phyloP scores from a whole-genome alignment of 2,113 vertebrate species.

The Spheniscus mendiculus region DNA sequence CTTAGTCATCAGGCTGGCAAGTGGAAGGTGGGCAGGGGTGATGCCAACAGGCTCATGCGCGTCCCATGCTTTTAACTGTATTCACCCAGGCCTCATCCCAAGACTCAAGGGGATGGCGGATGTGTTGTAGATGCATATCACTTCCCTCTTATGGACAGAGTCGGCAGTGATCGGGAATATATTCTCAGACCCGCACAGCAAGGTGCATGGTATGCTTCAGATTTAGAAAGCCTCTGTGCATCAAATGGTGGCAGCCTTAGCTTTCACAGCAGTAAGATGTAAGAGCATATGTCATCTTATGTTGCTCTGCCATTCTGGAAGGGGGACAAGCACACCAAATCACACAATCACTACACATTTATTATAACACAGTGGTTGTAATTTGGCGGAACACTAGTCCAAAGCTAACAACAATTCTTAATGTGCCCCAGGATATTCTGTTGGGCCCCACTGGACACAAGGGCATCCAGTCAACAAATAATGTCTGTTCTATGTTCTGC shows the following conservation, averaged over 20 bases:
- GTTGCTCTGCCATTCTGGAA: not conserved
- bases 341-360: not conserved
- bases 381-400: not conserved
- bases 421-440: not conserved
- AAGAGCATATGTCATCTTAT: not conserved
- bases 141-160: not conserved
- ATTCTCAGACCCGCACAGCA: not conserved
- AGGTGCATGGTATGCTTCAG: not conserved
- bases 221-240: not conserved
- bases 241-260: not conserved
- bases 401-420: not conserved
- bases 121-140: not conserved
- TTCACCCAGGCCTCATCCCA: not conserved
- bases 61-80: not conserved
- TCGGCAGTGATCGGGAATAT: not conserved
- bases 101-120: not conserved
- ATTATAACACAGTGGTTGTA: not conserved
- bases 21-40: not conserved
- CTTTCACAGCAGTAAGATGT: not conserved
- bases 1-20: not conserved
- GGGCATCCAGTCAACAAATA: not conserved
- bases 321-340: not conserved
- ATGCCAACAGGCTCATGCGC: not conserved
- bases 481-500: not conserved
- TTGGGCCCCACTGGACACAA: not conserved